Percentiles rank a stretch among this genome's conserved stretches.
phyloP scores from a whole-genome alignment of 1,140 invertebrate species.

The Heliconius nattereri region DNA sequence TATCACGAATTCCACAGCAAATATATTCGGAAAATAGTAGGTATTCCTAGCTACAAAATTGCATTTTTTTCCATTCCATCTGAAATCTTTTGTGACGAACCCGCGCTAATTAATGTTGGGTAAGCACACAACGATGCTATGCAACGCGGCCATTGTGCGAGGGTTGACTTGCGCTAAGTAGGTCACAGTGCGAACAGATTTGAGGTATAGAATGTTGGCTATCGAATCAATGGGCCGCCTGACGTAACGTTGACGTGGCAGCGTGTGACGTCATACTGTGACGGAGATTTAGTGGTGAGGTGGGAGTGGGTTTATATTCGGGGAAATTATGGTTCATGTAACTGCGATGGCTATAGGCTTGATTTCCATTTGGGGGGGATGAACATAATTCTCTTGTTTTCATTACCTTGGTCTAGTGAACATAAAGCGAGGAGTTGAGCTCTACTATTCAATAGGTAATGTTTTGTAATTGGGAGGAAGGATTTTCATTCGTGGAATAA shows the following conservation, averaged over 20 bases:
- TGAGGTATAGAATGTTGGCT: conserved; percentile 23
- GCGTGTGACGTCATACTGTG: background rate
- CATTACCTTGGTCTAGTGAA: too few species aligned
- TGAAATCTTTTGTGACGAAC: conserved; percentile 21
- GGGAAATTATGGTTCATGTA: too few species aligned
- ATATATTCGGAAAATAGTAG: background rate
- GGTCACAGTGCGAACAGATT: conserved; percentile 31
- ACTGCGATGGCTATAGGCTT: too few species aligned
- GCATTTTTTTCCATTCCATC: conserved; percentile 22
- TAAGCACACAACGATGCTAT: conserved; percentile 24
- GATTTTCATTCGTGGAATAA: too few species aligned
- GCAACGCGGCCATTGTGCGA: conserved; percentile 28
- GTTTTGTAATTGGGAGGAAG: too few species aligned
- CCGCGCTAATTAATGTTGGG: conserved; percentile 32
- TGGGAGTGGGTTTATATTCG: too few species aligned
- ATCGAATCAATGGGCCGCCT: conserved; percentile 24
- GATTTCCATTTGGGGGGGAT: too few species aligned
- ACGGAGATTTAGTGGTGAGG: background rate
- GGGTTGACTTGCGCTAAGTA: conserved; percentile 28
- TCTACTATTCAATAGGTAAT: too few species aligned
- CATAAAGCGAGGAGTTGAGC: too few species aligned
- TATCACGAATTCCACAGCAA: conserved; percentile 3
- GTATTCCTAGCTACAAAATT: background rate
- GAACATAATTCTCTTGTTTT: too few species aligned
- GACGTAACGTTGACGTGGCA: conserved; percentile 9